phyloP scores from a whole-genome alignment of 2,113 vertebrate species.

The Phaethon lepturus region DNA sequence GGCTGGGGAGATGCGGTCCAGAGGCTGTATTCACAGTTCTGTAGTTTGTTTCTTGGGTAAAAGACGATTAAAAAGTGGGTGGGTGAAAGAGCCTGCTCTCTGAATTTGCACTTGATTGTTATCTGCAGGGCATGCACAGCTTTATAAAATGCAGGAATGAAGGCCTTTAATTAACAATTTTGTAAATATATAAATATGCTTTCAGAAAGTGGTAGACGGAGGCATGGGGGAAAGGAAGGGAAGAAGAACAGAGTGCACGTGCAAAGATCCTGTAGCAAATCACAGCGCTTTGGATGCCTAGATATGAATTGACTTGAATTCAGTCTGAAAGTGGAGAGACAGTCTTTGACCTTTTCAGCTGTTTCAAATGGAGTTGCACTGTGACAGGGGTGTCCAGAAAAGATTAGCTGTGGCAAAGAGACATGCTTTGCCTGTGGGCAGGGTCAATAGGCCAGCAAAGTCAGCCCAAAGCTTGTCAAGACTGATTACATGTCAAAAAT shows the following conservation, averaged over 20 bases:
- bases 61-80: neutral
- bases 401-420: slow-evolving; percentile 57
- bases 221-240: neutral
- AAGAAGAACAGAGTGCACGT: neutral
- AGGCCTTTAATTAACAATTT: neutral
- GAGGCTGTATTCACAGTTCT: neutral
- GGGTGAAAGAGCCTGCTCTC: neutral
- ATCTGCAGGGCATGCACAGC: neutral
- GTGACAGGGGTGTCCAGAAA: slow-evolving; percentile 52
- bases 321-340: neutral
- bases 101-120: neutral
- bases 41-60: neutral
- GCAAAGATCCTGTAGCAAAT: neutral
- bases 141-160: neutral
- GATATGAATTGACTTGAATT: neutral
- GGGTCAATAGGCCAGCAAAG: slow-evolving; percentile 47
- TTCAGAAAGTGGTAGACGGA: neutral
- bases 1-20: neutral
- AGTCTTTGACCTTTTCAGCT: slow-evolving; percentile 69
- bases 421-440: slow-evolving; percentile 36
- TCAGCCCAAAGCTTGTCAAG: slow-evolving; percentile 59
- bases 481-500: neutral
- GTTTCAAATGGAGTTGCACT: slow-evolving; percentile 1
- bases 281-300: neutral
- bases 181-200: neutral